A percentile compares a stretch with the other conserved stretches of the same genome.
phyloP scores from a whole-genome alignment of 2,797 vertebrate species.

The Strix occidentalis region DNA sequence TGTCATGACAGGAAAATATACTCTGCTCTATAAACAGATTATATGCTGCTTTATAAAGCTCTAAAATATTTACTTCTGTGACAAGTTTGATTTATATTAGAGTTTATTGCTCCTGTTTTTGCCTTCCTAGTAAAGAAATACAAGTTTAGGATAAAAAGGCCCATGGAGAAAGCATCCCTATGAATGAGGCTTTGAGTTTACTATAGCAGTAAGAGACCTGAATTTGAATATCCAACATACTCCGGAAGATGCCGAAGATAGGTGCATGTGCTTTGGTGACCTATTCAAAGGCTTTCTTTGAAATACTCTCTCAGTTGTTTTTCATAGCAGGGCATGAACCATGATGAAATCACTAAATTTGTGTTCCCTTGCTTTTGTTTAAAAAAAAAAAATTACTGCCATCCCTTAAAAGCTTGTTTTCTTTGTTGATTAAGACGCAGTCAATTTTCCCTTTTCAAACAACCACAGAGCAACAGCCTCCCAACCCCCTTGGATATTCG shows the following conservation, averaged over 20 bases:
- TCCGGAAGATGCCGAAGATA: neutral
- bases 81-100: conserved; percentile 24
- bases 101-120: conserved; percentile 27
- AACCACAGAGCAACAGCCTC: conserved; percentile 36
- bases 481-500: conserved; percentile 11
- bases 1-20: conserved; percentile 33
- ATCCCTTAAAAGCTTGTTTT: conserved; percentile 66
- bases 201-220: neutral
- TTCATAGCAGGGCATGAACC: conserved; percentile 50
- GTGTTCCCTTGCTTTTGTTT: conserved; percentile 9
- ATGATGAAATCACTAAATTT: conserved; percentile 32
- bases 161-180: neutral
- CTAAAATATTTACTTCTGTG: conserved; percentile 40
- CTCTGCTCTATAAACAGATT: conserved; percentile 25
- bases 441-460: conserved; percentile 65
- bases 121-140: conserved; percentile 12
- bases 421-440: conserved; percentile 67
- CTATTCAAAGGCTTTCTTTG: neutral
- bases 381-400: conserved; percentile 50
- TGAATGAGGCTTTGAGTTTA: neutral
- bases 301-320: conserved; percentile 38
- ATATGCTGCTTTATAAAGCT: conserved; percentile 39
- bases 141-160: conserved; percentile 10
- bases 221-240: neutral
- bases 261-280: neutral